These are phyloP conservation scores for Ptilonorhynchus violaceus DNA, from an alignment of 2,113 vertebrate genomes.

Conservation along the genomic window DNA sequence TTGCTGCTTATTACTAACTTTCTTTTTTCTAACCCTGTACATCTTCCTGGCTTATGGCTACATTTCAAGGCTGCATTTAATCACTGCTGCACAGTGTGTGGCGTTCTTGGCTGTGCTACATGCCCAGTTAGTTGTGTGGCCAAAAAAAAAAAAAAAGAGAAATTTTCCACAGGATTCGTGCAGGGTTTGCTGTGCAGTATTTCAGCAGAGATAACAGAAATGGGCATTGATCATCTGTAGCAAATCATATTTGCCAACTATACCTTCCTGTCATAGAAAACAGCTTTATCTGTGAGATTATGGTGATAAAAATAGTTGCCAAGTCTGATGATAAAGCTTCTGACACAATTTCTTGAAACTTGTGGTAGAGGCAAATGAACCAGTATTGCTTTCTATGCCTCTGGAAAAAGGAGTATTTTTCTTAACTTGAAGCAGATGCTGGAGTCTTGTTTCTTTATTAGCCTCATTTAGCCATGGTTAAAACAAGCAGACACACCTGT, in stretches of 20 bases:
- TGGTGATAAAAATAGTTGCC: not conserved
- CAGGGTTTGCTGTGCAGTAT: not conserved
- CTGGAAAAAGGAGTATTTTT: not conserved
- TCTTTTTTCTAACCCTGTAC: not conserved
- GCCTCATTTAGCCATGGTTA: not conserved
- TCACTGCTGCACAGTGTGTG: not conserved
- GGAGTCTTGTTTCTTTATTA: not conserved
- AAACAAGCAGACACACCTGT: not conserved
- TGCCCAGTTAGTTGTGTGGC: not conserved
- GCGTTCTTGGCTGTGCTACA: not conserved
- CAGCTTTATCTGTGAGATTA: not conserved
- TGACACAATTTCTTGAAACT: not conserved
- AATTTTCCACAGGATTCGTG: not conserved
- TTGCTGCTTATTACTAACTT: not conserved
- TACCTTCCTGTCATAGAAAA: not conserved
- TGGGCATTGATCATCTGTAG: accelerated
- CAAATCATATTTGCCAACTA: not conserved
- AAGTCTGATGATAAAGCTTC: not conserved
- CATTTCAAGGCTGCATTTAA: not conserved
- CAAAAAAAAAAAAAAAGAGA: not conserved
- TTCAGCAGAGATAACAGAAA: not conserved
- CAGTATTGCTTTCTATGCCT: not conserved
- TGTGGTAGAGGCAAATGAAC: not conserved
- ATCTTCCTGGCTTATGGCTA: not conserved
- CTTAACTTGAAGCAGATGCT: not conserved